A percentile compares a stretch with the other conserved stretches of the same genome.
Conservation (phyloP, 2,797 vertebrate species). For the Pantherophis alleghaniensis region DNA sequence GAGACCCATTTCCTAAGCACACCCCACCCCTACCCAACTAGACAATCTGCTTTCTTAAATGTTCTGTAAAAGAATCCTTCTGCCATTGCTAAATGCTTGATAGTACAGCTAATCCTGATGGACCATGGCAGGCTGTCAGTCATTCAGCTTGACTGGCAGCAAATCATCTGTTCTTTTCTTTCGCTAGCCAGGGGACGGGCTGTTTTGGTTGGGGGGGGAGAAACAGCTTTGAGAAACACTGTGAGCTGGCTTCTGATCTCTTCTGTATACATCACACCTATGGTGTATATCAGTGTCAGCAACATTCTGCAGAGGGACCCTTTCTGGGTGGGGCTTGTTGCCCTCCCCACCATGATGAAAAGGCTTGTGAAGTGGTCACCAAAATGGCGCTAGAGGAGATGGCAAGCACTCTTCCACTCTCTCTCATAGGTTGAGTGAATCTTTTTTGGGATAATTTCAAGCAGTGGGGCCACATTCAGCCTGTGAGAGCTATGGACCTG, state of each 20-base stretch:
- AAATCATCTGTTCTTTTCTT: background rate
- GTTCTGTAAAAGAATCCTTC: background rate
- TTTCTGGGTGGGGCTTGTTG: background rate
- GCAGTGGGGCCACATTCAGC: background rate
- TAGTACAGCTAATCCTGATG: background rate
- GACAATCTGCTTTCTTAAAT: background rate
- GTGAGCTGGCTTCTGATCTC: background rate
- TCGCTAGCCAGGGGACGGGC: background rate
- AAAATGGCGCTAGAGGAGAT: background rate
- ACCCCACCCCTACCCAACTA: background rate
- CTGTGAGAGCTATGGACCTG: background rate
- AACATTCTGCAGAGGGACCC: background rate
- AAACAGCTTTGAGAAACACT: background rate
- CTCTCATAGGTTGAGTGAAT: background rate
- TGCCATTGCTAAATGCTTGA: background rate
- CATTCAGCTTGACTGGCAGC: conserved; percentile 13
- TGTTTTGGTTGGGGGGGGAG: background rate
- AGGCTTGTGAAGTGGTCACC: background rate
- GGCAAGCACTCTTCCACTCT: background rate
- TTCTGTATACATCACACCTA: background rate
- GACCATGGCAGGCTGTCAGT: background rate
- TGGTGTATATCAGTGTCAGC: background rate
- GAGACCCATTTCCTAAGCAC: background rate
- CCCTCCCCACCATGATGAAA: background rate
- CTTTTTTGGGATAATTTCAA: background rate